A percentile compares a stretch with the other conserved stretches of the same genome.
phyloP scores from a whole-genome alignment of 2,797 vertebrate genomes.

The Heliangelus exortis region DNA sequence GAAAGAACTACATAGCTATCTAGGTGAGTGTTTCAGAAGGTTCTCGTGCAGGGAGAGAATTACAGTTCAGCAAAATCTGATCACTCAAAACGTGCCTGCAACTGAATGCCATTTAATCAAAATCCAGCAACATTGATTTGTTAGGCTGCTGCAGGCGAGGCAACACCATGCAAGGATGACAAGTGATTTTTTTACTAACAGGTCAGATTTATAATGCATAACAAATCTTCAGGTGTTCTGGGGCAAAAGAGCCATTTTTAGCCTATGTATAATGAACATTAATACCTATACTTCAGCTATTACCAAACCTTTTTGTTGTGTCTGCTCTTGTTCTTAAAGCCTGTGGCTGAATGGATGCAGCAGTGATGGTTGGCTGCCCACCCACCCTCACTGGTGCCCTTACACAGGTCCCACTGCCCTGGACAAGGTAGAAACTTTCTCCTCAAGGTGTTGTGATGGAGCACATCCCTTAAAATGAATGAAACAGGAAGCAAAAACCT shows the following conservation, averaged over 20 bases:
- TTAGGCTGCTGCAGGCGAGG: neutral
- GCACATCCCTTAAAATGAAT: neutral
- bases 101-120: neutral
- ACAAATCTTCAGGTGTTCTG: neutral
- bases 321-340: neutral
- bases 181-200: neutral
- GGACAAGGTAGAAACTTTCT: neutral
- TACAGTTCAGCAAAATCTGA: neutral
- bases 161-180: rapidly evolving
- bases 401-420: rapidly evolving
- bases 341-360: neutral
- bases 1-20: neutral
- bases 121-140: neutral
- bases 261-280: neutral
- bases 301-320: neutral
- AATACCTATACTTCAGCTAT: neutral
- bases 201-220: neutral
- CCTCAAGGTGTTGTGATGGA: neutral
- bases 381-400: neutral
- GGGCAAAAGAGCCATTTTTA: neutral
- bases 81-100: neutral
- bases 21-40: neutral
- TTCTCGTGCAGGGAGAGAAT: neutral
- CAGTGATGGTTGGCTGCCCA: rapidly evolving
- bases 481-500: neutral